Evolutionary conservation across 2,797 vertebrate species (phyloP), one percentile per base, ranked within the genome.

Genomic region (Hozukius guyotensis): DNA sequence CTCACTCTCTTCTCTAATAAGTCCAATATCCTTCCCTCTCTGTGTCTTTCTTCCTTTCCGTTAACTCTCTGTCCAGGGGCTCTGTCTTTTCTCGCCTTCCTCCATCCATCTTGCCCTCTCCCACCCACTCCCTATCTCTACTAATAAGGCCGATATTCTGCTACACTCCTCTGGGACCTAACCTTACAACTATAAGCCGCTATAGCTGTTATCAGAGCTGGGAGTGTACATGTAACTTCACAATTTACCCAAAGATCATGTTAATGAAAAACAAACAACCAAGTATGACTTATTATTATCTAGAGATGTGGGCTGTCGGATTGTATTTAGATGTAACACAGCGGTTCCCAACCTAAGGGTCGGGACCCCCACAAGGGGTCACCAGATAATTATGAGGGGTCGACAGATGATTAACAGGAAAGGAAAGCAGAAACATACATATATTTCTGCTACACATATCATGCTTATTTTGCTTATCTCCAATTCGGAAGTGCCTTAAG

Each of bases 1-100:
- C 77, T 36, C 22, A 68, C 85, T 82, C 82, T 77, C 81, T 80
- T 65, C 86, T 87, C 84, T 90, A 91, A 91, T 90, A 92, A 90
- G 85, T 90, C 87, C 82, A 82, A 86, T 88, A 88, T 86, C 83
- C 79, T 49, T 49, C 85, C 72, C 82, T 77, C 78, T 89, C 75
- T 78, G 74, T 74, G 68, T 78, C 76, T 88, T 71, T 70, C 56
- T 85, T 75, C 85, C 78, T 75, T 87, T 86, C 75, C 13, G 52
- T 74, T 87, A 80, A 83, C 80, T 74, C 77, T 80, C 81, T 80
- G 66, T 91, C 90, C 85, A 83, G 85, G 72, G 87, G 87, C 87
- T 81, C 70, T 79, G 66, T 88, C 87, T 88, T 83, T 87, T 76
- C 81, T 86, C 59, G 34, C 81, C 78, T 88, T 67, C 78, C 75